Percentiles rank a stretch among this genome's conserved stretches.
Conservation (phyloP, 2,113 vertebrate genomes). For the Mastomys natalensis region DNA sequence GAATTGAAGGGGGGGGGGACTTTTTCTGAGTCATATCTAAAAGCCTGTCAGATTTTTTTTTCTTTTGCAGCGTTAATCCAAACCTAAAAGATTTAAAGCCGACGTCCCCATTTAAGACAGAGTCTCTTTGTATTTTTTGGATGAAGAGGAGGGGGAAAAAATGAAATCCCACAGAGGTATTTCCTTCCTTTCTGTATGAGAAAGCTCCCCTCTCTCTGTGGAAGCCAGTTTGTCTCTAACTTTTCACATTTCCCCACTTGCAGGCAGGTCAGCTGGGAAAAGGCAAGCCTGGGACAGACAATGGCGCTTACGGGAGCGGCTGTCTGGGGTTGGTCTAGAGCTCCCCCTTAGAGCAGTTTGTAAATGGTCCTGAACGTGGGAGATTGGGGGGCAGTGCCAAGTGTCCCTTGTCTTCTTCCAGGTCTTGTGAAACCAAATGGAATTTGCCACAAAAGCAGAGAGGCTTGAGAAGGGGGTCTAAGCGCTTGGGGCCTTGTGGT, state of each 20-base stretch:
- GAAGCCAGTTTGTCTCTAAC: constrained; percentile 91
- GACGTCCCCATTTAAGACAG: constrained; percentile 90
- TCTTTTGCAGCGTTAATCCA: constrained; percentile 90
- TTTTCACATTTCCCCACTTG: constrained; percentile 90
- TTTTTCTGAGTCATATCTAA: constrained; percentile 92
- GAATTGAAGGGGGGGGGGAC: constrained; percentile 86
- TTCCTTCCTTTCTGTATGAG: constrained; percentile 92
- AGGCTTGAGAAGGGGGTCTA: constrained; percentile 83
- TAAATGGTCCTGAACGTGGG: constrained; percentile 87
- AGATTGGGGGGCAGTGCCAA: constrained; percentile 87
- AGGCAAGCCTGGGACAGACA: constrained; percentile 85
- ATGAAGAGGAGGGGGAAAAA: constrained; percentile 86
- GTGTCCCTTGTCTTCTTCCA: constrained; percentile 77
- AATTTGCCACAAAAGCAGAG: constrained; percentile 86
- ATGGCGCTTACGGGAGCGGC: constrained; percentile 87
- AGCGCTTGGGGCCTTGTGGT: constrained; percentile 80
- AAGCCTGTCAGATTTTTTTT: constrained; percentile 92
- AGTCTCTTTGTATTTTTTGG: constrained; percentile 91
- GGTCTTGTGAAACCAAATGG: constrained; percentile 87
- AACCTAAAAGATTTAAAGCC: constrained; percentile 93
- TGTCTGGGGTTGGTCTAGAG: constrained; percentile 83
- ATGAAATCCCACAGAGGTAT: constrained; percentile 91
- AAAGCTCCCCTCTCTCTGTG: constrained; percentile 86
- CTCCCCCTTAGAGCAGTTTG: constrained; percentile 85
- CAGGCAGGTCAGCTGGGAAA: constrained; percentile 90